These are phyloP conservation scores for Eunapius fragilis DNA, from an alignment of 37 sponge, comb jelly and placozoan species.

Conservation along the genomic window DNA sequence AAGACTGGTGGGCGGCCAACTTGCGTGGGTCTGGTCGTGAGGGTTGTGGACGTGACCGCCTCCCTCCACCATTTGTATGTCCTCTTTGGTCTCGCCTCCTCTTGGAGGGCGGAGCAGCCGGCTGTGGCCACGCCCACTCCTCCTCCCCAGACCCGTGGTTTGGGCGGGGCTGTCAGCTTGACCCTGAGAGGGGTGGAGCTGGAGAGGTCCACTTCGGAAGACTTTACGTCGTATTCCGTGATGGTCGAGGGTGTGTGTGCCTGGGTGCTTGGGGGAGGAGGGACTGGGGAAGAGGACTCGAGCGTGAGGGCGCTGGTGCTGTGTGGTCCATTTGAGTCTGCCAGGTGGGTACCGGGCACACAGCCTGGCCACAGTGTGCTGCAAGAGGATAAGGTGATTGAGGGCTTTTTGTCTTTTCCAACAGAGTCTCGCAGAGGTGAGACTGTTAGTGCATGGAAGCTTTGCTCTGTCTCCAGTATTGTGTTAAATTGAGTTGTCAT, in stretches of 20 bases:
- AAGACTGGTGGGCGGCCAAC: neutral
- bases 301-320: slow-evolving; percentile 5
- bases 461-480: too few species aligned
- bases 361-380: neutral
- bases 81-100: slow-evolving; percentile 9
- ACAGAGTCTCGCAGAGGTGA: slow-evolving; percentile 12
- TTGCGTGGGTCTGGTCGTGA: neutral
- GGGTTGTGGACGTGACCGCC: neutral
- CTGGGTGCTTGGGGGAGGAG: neutral
- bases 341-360: slow-evolving; percentile 5
- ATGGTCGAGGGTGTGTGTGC: neutral
- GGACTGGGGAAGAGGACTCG: neutral
- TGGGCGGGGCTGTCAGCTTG: slow-evolving; percentile 1
- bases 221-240: neutral
- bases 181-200: slow-evolving; percentile 5
- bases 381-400: slow-evolving; percentile 18
- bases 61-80: slow-evolving; percentile 14
- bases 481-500: too few species aligned
- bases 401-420: slow-evolving; percentile 32
- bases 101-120: slow-evolving; percentile 4
- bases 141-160: neutral
- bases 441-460: neutral
- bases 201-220: neutral
- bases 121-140: neutral
- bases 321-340: slow-evolving; percentile 20